phyloP scores from a whole-genome alignment of 2,113 vertebrate species.

The Microtus oregoni region DNA sequence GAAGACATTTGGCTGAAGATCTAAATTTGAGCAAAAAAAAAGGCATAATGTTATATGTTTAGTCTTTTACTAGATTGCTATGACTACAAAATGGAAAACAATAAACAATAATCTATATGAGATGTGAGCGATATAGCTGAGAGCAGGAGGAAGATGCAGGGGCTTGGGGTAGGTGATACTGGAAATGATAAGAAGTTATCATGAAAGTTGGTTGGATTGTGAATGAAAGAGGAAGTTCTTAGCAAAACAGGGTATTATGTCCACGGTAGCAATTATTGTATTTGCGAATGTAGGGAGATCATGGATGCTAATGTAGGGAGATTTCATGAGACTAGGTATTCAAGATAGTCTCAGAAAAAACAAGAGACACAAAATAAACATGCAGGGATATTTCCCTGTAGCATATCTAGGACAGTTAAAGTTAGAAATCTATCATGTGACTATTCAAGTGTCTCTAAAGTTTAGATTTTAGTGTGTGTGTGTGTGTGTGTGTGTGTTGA shows the following conservation, averaged over 20 bases:
- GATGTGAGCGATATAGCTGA: background rate
- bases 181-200: background rate
- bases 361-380: background rate
- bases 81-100: background rate
- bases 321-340: too few relatives aligned
- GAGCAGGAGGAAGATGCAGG: background rate
- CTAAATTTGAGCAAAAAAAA: background rate
- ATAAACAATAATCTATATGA: rapidly evolving
- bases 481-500: background rate
- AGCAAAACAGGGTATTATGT: background rate
- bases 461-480: background rate
- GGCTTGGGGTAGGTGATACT: background rate
- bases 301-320: background rate
- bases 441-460: background rate
- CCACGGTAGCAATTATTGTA: too few relatives aligned
- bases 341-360: background rate
- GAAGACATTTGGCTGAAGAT: background rate
- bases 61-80: background rate
- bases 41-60: background rate
- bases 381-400: background rate
- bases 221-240: background rate
- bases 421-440: background rate
- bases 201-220: background rate
- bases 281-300: background rate
- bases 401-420: background rate